Base-by-base conservation (phyloP, 1,140 invertebrate genomes). In the Lethocerus indicus region DNA sequence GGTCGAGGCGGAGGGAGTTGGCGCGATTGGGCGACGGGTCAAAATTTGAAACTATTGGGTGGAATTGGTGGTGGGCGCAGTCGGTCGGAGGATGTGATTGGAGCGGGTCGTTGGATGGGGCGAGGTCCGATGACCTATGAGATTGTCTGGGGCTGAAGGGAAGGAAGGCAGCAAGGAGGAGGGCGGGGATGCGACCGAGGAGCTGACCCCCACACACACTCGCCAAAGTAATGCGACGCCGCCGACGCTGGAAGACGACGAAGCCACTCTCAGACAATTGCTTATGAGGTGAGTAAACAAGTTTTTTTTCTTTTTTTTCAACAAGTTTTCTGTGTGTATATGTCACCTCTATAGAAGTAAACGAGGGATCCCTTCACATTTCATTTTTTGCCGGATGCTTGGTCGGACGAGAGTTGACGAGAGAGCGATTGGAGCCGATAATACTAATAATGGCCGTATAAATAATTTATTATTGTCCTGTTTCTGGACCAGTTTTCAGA, bases 231-330 rank as follows among this genome's bases (percentile, higher is more conserved):
- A 52, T 58, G 55, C 44, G 56, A 55, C 53, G 56, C 46, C 51
- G 54, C 49, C 56, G 56, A 39, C 50, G 52, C 49, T 26, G 29
- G 56, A 54, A 51, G 81, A 84, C 67, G 81, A 83, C 71, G 81
- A 83, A 72, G 76, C 80, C 64, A 83, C 79, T 74, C 79, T 84
- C 68, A 80, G 79, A 74, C 79, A 83, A 75, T 75, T 84, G 71
- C 79, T 84, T 70, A 75, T 84, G 78, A 84, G 81, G 81, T 84
- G 81, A 67, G 72, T 71, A 55, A 49, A 27, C 14, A 36, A 36
- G 27, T 45, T 41, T 47, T n/a, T 41, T 1, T 50, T 55, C 51
- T 42, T 63, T 64, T 63, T 62, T 59, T 62, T 41, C 27, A 9
- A 12, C 4, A 41, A 21, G 3, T 12, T 46, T 16, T 13, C n/a